A percentile compares a stretch with the other conserved stretches of the same genome.
Conservation (phyloP, 1,140 invertebrate genomes). For the Sycobia sp. region DNA sequence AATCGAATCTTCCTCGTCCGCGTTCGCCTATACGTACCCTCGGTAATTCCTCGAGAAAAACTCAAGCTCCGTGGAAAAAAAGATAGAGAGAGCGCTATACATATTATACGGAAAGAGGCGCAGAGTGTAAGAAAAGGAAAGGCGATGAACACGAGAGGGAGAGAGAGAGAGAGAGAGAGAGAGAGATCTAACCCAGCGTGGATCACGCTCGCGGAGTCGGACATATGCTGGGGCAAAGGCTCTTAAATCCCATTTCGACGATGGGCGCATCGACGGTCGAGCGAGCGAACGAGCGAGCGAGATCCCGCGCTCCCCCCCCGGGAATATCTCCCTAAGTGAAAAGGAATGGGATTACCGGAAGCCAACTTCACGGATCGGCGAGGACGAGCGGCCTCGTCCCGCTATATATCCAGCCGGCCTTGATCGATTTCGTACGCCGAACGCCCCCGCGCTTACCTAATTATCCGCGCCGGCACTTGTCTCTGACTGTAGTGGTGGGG, state of each 20-base stretch:
- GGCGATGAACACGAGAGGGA: too few relatives aligned
- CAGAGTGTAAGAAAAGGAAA: too few relatives aligned
- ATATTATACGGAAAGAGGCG: too few relatives aligned
- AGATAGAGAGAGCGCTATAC: too few relatives aligned
- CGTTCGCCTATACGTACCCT: too few relatives aligned
- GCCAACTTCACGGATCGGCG: constrained; percentile 54
- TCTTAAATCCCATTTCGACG: constrained; percentile 24
- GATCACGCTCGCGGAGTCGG: too few relatives aligned
- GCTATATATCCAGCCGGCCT: background rate
- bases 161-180: too few relatives aligned
- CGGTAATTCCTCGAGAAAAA: too few relatives aligned
- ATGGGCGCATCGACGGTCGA: background rate
- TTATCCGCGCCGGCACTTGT: background rate
- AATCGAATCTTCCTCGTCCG: too few relatives aligned
- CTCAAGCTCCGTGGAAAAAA: too few relatives aligned
- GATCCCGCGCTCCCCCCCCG: constrained; percentile 7
- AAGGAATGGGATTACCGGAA: constrained; percentile 47
- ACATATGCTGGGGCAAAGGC: constrained; percentile 32
- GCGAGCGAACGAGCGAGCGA: background rate
- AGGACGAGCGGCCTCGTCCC: background rate
- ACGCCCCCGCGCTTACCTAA: background rate
- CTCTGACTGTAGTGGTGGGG: too few relatives aligned
- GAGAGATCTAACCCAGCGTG: too few relatives aligned
- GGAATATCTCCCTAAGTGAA: constrained; percentile 50
- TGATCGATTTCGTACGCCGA: constrained; percentile 3